These are phyloP conservation scores for honey bee (Apis mellifera) DNA, from an alignment of 1,140 invertebrate species.

Conservation along the genomic window Amel_HAv3.1 CM009933.2:13071001-13071500, in stretches of 20 bases:
- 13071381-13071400: no score
- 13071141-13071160: neutral
- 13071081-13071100: neutral
- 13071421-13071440: neutral
- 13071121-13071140: neutral
- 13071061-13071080: constrained; percentile 1
- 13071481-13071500: neutral
- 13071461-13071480: neutral
- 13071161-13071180: neutral
- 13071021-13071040: neutral
- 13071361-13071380: neutral
- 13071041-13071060: neutral
- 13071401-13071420: neutral
- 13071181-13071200: neutral
- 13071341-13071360: neutral
- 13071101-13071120: constrained; percentile 1
- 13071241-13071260: neutral
- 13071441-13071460: constrained; percentile 5
- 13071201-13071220: neutral
- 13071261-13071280: neutral
- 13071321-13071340: neutral
- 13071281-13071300: neutral
- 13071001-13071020: neutral
- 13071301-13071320: neutral
- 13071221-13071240: neutral